Evolutionary conservation across 2,797 vertebrate species (phyloP).

Genomic region (Microchirus variegatus): DNA sequence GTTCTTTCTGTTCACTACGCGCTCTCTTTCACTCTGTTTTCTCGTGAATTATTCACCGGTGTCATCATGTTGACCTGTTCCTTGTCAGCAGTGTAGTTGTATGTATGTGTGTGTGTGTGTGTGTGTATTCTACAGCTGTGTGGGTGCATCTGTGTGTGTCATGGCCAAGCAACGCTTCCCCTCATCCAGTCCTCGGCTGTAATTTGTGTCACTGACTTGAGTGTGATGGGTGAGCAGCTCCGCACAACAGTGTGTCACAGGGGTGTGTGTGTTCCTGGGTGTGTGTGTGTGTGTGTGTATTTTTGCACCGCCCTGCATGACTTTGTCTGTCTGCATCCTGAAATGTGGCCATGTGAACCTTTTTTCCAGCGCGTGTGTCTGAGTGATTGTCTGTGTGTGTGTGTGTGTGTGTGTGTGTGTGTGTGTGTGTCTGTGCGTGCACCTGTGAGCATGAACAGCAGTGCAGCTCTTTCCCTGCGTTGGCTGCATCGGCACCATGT

Average conservation of each 20-base stretch:
- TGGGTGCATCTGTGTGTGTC: conserved; percentile 64
- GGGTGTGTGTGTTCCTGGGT: conserved; percentile 52
- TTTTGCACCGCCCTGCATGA: conserved; percentile 41
- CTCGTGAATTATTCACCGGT: conserved; percentile 86
- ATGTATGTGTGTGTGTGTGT: conserved; percentile 34
- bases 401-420: conserved; percentile 35
- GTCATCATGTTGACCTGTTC: conserved; percentile 85
- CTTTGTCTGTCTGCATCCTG: conserved; percentile 70
- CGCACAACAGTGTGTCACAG: conserved; percentile 77
- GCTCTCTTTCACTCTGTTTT: conserved; percentile 71
- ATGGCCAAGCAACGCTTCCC: conserved; percentile 70
- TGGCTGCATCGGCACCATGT: conserved; percentile 73
- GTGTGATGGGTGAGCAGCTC: conserved; percentile 85
- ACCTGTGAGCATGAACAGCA: conserved; percentile 51
- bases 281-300: conserved; percentile 32
- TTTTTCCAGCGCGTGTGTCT: conserved; percentile 13
- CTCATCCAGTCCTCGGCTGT: conserved; percentile 82
- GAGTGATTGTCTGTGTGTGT: conserved; percentile 7
- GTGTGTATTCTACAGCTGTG: conserved; percentile 30
- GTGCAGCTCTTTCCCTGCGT: conserved; percentile 59
- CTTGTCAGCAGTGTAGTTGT: conserved; percentile 76
- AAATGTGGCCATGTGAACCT: conserved; percentile 65
- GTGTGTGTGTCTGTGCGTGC: conserved; percentile 42
- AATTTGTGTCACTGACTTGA: conserved; percentile 87
- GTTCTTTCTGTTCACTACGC: conserved; percentile 56